phyloP scores from a whole-genome alignment of 2,797 vertebrate genomes.

The Falco novaeseelandiae region DNA sequence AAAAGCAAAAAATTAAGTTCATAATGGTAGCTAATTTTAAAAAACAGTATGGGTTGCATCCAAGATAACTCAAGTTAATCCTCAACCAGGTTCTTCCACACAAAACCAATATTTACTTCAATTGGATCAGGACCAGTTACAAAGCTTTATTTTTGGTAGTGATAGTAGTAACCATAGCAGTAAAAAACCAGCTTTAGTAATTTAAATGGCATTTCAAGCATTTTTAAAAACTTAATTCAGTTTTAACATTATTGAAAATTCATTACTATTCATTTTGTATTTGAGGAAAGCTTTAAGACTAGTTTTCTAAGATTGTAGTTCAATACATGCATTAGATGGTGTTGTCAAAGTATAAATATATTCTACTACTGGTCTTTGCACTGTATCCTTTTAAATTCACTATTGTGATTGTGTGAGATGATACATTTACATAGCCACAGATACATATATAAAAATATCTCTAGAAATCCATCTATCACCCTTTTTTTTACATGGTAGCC shows the following conservation, averaged over 20 bases:
- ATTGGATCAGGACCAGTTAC: neutral
- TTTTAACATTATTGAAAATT: conserved; percentile 3
- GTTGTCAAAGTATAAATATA: neutral
- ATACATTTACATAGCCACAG: neutral
- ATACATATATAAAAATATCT: neutral
- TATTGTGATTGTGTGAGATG: neutral
- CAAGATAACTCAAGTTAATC: neutral
- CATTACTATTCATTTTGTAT: neutral
- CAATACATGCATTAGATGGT: neutral
- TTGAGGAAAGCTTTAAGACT: neutral
- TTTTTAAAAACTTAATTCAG: neutral
- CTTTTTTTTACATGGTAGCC: neutral
- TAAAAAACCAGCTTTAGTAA: conserved; percentile 2
- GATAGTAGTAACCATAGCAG: neutral
- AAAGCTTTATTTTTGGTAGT: conserved; percentile 41
- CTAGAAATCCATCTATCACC: neutral
- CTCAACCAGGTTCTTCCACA: neutral
- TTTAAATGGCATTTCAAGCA: conserved; percentile 12
- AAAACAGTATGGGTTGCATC: neutral
- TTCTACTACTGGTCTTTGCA: neutral
- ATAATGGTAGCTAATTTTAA: neutral
- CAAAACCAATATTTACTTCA: neutral
- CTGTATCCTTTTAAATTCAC: neutral
- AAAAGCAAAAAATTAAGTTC: neutral
- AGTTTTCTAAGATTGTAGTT: neutral